Percentiles rank a stretch among this genome's conserved stretches.
These are phyloP conservation scores for Chelmon rostratus DNA, from an alignment of 2,797 vertebrate species.

Conservation along the genomic window DNA sequence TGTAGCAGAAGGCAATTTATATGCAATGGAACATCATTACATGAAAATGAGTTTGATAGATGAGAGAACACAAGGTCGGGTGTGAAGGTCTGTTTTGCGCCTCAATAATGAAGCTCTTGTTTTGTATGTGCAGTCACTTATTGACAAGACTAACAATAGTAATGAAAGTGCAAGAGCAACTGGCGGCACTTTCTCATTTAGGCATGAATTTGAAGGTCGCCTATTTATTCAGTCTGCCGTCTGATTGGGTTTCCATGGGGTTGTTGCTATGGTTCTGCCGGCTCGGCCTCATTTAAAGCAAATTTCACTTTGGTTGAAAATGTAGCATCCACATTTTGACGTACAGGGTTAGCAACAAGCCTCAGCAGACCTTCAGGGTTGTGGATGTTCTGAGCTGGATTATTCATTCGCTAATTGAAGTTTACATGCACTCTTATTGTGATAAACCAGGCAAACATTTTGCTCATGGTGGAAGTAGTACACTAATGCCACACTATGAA, in stretches of 20 bases:
- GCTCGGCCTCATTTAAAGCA: constrained; percentile 50
- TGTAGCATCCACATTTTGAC: constrained; percentile 24
- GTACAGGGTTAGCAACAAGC: constrained; percentile 6
- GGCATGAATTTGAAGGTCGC: constrained; percentile 63
- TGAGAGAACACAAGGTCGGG: constrained; percentile 42
- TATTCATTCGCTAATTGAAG: background rate
- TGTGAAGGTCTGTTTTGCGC: constrained; percentile 65
- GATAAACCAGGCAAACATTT: background rate
- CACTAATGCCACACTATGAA: background rate
- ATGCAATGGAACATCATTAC: constrained; percentile 67
- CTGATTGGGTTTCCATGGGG: constrained; percentile 60
- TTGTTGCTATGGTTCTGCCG: constrained; percentile 72
- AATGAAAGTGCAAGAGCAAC: constrained; percentile 59
- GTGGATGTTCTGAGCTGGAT: background rate
- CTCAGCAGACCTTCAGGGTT: background rate
- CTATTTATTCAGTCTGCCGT: constrained; percentile 55
- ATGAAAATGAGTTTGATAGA: constrained; percentile 71
- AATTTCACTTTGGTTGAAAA: constrained; percentile 53
- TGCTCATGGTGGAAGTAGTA: background rate
- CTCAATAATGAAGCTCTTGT: constrained; percentile 61
- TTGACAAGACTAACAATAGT: constrained; percentile 59
- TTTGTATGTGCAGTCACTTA: constrained; percentile 59
- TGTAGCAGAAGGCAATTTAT: constrained; percentile 60
- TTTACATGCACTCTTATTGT: background rate
- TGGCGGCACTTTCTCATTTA: constrained; percentile 51